Conservation (phyloP, 1,140 invertebrate genomes). For the Drosophila kikkawai region DNA sequence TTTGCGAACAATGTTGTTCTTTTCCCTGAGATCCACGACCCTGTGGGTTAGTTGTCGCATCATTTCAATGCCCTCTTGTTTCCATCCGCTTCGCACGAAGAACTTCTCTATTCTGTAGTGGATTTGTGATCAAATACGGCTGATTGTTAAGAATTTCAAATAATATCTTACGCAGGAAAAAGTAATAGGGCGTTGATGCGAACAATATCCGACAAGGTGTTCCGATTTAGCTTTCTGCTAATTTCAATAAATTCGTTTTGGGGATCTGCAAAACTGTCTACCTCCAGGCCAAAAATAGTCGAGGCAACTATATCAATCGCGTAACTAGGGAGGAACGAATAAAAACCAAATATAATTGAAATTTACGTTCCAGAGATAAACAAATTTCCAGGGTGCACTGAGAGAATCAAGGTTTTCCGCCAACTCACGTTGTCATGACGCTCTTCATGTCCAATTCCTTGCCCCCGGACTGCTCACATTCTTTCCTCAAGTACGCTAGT, state of each 20-base stretch:
- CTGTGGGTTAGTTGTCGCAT: conserved; percentile 85
- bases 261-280: conserved; percentile 79
- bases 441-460: conserved; percentile 63
- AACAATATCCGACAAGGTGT: conserved; percentile 25
- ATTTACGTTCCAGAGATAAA: background rate
- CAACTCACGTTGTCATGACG: conserved; percentile 54
- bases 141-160: background rate
- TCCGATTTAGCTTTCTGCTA: conserved; percentile 23
- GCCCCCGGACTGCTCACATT: conserved; percentile 16
- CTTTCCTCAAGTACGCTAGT: conserved; percentile 52
- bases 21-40: conserved; percentile 85
- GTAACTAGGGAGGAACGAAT: conserved; percentile 26
- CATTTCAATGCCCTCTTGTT: conserved; percentile 19
- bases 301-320: conserved; percentile 85
- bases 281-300: conserved; percentile 84
- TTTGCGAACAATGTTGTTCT: conserved; percentile 85
- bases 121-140: background rate
- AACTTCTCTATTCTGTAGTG: conserved; percentile 46
- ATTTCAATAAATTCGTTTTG: conserved; percentile 66
- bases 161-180: conserved; percentile 59
- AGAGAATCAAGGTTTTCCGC: too few relatives aligned
- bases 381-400: background rate
- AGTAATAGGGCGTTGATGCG: conserved; percentile 47
- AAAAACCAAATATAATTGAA: too few relatives aligned
- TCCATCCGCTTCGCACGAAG: conserved; percentile 55